Evolutionary conservation across 1,140 invertebrate species (phyloP).

Genomic region (Chelonus insularis): DNA sequence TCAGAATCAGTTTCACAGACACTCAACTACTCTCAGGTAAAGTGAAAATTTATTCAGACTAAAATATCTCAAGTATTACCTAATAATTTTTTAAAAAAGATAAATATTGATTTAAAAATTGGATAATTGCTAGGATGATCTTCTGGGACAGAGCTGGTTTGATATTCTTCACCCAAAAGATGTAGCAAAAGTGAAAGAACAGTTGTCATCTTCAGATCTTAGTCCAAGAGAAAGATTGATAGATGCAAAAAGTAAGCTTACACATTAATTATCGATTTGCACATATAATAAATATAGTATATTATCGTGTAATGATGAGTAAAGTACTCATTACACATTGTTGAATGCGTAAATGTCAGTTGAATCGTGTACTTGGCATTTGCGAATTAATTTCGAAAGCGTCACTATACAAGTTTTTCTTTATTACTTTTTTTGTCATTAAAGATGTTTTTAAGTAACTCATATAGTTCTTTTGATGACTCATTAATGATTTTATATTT

Average conservation of each 20-base stretch:
- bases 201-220: constrained; percentile 87
- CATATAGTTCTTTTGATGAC: background rate
- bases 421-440: background rate
- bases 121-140: constrained; percentile 67
- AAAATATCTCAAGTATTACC: too few species aligned
- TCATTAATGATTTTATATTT: background rate
- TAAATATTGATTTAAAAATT: constrained; percentile 13
- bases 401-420: background rate
- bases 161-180: constrained; percentile 95
- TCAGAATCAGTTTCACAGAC: constrained; percentile 86
- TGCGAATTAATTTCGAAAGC: background rate
- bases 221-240: constrained; percentile 86
- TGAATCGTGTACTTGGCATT: constrained; percentile 10
- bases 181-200: constrained; percentile 93
- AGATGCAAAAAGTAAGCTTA: constrained; percentile 84
- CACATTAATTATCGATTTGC: constrained; percentile 1
- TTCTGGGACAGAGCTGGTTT: constrained; percentile 91
- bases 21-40: constrained; percentile 83
- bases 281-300: too few species aligned
- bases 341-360: constrained; percentile 9
- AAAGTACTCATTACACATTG: background rate
- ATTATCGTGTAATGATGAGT: constrained; percentile 1
- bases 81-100: constrained; percentile 24
- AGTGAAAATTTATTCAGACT: too few species aligned
- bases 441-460: background rate